Conservation (phyloP, 2,888 invertebrate species). For the Ctenicera cuprea region DNA sequence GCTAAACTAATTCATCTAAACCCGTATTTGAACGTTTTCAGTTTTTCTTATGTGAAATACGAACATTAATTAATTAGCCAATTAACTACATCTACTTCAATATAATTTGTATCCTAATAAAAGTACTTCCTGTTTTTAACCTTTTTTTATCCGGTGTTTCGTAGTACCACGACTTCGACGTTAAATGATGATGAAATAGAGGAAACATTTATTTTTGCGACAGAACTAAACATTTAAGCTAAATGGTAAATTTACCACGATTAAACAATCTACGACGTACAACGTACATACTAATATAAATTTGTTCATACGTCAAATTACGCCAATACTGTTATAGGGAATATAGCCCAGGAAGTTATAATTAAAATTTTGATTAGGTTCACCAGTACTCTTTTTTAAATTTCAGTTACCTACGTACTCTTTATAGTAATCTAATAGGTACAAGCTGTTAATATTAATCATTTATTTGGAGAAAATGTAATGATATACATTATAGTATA, state of each 20-base stretch:
- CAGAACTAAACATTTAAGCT: constrained; percentile 30
- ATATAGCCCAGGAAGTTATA: no score
- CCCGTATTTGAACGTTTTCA: no score
- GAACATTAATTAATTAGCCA: constrained; percentile 21
- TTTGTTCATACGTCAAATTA: background rate
- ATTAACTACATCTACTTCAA: constrained; percentile 22
- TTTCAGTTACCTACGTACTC: no score
- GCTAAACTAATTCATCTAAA: no score
- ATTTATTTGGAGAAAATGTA: no score
- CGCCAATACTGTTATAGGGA: background rate
- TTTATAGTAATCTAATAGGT: no score
- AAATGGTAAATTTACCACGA: constrained; percentile 27
- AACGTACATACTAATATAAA: background rate
- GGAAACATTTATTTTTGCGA: constrained; percentile 34
- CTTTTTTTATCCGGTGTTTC: constrained; percentile 32
- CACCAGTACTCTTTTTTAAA: no score
- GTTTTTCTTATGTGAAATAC: background rate
- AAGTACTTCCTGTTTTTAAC: constrained; percentile 42
- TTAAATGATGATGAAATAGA: constrained; percentile 34
- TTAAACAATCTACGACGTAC: constrained; percentile 11
- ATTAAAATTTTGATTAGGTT: no score
- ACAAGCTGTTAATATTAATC: no score
- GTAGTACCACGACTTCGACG: constrained; percentile 24
- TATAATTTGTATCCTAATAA: constrained; percentile 40
- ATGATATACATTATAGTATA: no score